Percentiles rank a stretch among this genome's conserved stretches.
Evolutionary conservation across 2,888 invertebrate genomes (phyloP).

Genomic region (Scrobipalpa atriplicella): DNA sequence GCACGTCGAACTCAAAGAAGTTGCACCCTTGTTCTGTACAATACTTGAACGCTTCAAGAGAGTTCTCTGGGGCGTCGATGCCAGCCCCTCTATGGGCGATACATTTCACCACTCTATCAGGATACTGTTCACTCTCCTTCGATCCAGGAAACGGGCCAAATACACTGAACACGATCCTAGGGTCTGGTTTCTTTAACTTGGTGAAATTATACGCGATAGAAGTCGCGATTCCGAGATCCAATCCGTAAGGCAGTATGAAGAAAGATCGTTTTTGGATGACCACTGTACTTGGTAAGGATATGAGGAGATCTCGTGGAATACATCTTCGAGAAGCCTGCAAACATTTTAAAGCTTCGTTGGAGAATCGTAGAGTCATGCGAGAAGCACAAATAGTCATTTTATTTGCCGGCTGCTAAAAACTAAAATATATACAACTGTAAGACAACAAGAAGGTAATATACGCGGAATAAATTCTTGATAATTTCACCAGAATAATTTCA

Average conservation of each 20-base stretch:
- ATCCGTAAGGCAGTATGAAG: conserved; percentile 60
- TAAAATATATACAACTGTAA: neutral
- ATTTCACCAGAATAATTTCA: neutral
- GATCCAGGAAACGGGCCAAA: conserved; percentile 79
- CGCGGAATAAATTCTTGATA: neutral
- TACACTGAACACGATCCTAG: conserved; percentile 68
- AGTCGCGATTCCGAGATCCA: conserved; percentile 68
- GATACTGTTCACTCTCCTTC: conserved; percentile 65
- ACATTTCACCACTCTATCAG: conserved; percentile 80
- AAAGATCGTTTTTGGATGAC: conserved; percentile 2
- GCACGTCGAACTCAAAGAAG: conserved; percentile 90
- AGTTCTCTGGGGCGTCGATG: conserved; percentile 91
- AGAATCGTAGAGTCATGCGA: neutral
- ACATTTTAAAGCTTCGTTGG: neutral
- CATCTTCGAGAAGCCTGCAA: neutral
- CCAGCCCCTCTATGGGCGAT: conserved; percentile 90
- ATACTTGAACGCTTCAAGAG: conserved; percentile 87
- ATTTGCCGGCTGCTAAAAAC: neutral
- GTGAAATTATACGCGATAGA: conserved; percentile 65
- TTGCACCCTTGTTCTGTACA: conserved; percentile 87
- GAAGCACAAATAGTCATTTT: conserved; percentile 7
- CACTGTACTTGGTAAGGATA: neutral
- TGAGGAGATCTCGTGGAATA: neutral
- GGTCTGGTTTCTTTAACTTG: conserved; percentile 65
- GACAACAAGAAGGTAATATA: neutral